Base-by-base conservation (phyloP, 1,140 invertebrate genomes). In the Capitella teleta region DNA sequence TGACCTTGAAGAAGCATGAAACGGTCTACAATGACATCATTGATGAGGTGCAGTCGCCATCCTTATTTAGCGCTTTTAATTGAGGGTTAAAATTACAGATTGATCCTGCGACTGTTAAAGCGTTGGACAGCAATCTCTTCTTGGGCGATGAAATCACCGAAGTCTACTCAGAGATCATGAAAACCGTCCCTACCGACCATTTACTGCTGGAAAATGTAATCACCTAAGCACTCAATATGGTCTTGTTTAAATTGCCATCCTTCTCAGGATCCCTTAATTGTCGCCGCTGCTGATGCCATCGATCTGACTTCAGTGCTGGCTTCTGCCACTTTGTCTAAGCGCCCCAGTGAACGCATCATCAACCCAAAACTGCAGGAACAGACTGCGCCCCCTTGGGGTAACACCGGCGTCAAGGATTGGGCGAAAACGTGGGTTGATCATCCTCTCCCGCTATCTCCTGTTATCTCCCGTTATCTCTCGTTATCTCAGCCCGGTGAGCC, bases 91-190 rank as follows among this genome's bases (percentile, higher is more conserved):
- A n/a, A 45, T 25, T 8, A 26, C 43, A 72, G 66, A 68, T 72
- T 56, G 64, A 67, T 57, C 57, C 59, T 5, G 49, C 53, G 5
- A 68, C 64, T 4, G 60, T 72, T 10, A 69, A 67, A 51, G 55
- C 61, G 38, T 42, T 73, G 23, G 70, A 73, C 52, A 63, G 62
- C 40, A 72, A 70, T 43, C 48, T 73, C 4, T 68, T 70, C 55
- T 56, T 70, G 2, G 66, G 64, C 41, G 63, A 68, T 41, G 68
- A 73, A 53, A 68, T 73, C 24, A 59, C 60, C 28, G 70, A 73
- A 53, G 68, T 73, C 5, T 73, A 72, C 53, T 56, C 59, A 40
- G 68, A 73, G 44, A 67, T 73, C 24, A 68, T 72, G 63, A 67
- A 65, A 38, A 70, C 70, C 6, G 64, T 70, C 10, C 62, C 64